phyloP scores from a whole-genome alignment of 1,140 invertebrate genomes.

The Octopus bimaculoides region DNA sequence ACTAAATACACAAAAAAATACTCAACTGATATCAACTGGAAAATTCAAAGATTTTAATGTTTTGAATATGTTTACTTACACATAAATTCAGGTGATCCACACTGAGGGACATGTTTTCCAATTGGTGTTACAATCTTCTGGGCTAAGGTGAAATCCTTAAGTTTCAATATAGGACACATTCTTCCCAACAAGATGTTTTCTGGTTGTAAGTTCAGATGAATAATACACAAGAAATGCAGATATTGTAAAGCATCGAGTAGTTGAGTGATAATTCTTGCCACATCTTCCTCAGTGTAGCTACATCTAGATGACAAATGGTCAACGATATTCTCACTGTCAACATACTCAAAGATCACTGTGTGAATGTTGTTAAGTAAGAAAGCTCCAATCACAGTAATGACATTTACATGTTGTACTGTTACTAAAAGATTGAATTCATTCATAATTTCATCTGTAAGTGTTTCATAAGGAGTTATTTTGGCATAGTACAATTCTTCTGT shows the following conservation, averaged over 20 bases:
- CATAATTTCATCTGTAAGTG: slow-evolving; percentile 33
- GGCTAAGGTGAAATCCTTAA: slow-evolving; percentile 87
- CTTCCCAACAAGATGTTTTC: slow-evolving; percentile 95
- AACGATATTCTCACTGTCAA: slow-evolving; percentile 87
- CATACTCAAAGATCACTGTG: slow-evolving; percentile 78
- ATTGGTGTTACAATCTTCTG: slow-evolving; percentile 57
- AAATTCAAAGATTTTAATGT: too few species aligned
- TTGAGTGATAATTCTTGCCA: slow-evolving; percentile 79
- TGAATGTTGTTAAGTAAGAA: slow-evolving; percentile 39
- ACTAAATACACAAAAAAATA: too few species aligned
- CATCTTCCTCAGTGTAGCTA: slow-evolving; percentile 87
- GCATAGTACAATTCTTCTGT: slow-evolving; percentile 25
- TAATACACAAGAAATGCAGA: slow-evolving; percentile 87
- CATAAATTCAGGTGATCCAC: slow-evolving; percentile 53
- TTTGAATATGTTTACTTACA: slow-evolving; percentile 28
- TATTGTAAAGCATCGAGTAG: slow-evolving; percentile 66
- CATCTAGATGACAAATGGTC: slow-evolving; percentile 82
- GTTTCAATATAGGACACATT: slow-evolving; percentile 80
- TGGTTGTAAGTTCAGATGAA: slow-evolving; percentile 91
- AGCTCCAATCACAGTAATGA: slow-evolving; percentile 69
- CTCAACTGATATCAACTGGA: too few species aligned
- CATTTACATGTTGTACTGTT: slow-evolving; percentile 78
- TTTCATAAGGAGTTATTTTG: slow-evolving; percentile 35
- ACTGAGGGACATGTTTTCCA: slow-evolving; percentile 33
- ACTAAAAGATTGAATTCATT: slow-evolving; percentile 78